Percentiles rank a stretch among this genome's conserved stretches.
Evolutionary conservation across 2,888 invertebrate species (phyloP).

Genomic region (Prosapia bicincta): DNA sequence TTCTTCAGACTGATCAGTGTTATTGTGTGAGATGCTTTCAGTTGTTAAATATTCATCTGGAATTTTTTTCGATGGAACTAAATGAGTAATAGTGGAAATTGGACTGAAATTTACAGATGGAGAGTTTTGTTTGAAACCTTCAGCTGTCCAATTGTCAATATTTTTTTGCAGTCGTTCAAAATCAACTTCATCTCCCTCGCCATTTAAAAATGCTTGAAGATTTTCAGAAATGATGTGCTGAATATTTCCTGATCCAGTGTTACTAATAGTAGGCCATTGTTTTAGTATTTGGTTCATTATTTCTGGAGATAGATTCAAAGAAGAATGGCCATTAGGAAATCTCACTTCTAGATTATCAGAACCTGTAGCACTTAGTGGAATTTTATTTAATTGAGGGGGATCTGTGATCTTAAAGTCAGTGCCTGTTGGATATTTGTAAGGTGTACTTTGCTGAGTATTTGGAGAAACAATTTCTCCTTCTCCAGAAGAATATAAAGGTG

Average conservation of each 20-base stretch:
- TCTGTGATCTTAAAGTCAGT: neutral
- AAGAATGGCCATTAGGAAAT: slow-evolving; percentile 20
- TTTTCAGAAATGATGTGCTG: slow-evolving; percentile 48
- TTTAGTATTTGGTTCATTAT: slow-evolving; percentile 34
- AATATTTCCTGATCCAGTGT: slow-evolving; percentile 26
- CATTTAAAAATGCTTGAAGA: slow-evolving; percentile 51
- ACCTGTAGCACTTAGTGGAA: slow-evolving; percentile 34
- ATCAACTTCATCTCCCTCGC: slow-evolving; percentile 58
- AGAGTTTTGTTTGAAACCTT: slow-evolving; percentile 51
- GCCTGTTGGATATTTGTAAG: slow-evolving; percentile 6
- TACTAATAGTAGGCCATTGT: neutral
- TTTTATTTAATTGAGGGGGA: neutral
- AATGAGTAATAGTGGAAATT: slow-evolving; percentile 19
- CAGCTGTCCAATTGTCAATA: slow-evolving; percentile 81
- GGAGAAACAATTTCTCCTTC: neutral
- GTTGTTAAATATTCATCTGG: slow-evolving; percentile 73
- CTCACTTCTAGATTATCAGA: slow-evolving; percentile 34
- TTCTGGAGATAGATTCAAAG: slow-evolving; percentile 33
- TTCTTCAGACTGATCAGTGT: neutral
- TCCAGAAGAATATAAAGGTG: slow-evolving; percentile 38
- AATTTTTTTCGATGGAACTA: slow-evolving; percentile 63
- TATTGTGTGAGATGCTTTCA: slow-evolving; percentile 44
- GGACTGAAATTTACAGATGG: slow-evolving; percentile 28
- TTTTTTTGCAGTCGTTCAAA: slow-evolving; percentile 73
- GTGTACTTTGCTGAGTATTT: slow-evolving; percentile 6